Base-by-base conservation (phyloP, 2,797 vertebrate species). In the Hylomyscus alleni region DNA sequence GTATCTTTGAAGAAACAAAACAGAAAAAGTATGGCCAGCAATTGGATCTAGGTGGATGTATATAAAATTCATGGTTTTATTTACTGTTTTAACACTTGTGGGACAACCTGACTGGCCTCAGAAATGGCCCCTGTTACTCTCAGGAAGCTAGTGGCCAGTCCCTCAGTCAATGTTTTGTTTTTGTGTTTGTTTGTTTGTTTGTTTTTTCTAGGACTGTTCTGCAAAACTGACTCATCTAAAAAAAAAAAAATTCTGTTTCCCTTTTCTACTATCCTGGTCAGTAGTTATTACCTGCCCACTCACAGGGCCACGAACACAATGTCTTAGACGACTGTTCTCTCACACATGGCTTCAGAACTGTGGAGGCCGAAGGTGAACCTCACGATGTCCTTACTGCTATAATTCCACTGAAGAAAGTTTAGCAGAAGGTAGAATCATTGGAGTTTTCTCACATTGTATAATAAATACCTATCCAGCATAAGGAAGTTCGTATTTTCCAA, bases 1-100 rank as follows among this genome's bases (percentile, higher is more conserved):
- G 89, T 96, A 94, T 91, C 97, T 97, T 94, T 94, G 95, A 95
- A 95, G 84, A 95, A 97, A 91, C 78, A 95, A 94, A 97, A 96
- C 86, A 94, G 73, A 81, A 90, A 96, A 97, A 84, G 67, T 93
- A 95, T 91, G 95, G 91, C 96, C 95, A 78, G 90, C 78, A 85
- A 93, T 94, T 86, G 31, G 58, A 96, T 95, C 95, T 93, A 80
- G 89, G 80, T 78, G 85, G 80, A 26, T 87, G 47, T 93, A 87
- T 97, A 54, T 91, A 75, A 84, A 96, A 92, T 78, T 94, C 52
- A 84, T 91, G 90, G 14, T 92, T 95, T 94, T 95, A 58, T 93
- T 89, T 95, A 85, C 83, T 90, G 62, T 40, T 90, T 80, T 92
- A 85, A 58, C 54, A 88, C 50, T 52, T 78, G 24, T 0, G 47